phyloP scores from a whole-genome alignment of 2,113 vertebrate species.

The Jacana jacana region DNA sequence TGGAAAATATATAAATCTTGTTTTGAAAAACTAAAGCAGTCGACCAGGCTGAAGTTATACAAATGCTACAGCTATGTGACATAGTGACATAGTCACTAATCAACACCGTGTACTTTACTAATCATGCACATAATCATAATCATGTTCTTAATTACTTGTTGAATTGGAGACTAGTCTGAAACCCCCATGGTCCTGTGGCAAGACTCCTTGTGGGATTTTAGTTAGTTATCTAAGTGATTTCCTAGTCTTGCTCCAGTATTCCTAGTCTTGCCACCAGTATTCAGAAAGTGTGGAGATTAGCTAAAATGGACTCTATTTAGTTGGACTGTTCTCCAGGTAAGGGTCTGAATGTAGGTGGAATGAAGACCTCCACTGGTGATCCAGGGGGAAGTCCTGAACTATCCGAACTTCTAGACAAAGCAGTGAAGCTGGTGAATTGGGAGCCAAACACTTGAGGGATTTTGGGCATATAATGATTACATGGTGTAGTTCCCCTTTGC shows the following conservation, averaged over 20 bases:
- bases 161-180: background rate
- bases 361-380: background rate
- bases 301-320: background rate
- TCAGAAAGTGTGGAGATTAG: background rate
- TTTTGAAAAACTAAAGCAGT: background rate
- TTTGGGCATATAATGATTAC: background rate
- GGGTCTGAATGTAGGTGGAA: background rate
- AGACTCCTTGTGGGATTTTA: background rate
- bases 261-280: background rate
- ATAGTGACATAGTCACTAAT: background rate
- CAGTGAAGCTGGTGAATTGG: background rate
- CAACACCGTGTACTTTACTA: background rate
- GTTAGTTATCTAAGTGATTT: background rate
- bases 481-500: background rate
- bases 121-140: background rate
- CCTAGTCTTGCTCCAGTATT: background rate
- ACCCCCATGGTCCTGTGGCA: fast-evolving
- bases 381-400: background rate
- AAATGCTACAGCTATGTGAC: background rate
- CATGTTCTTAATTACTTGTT: background rate
- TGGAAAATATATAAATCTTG: background rate
- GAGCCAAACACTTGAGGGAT: background rate
- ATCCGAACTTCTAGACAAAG: background rate
- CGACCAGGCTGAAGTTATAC: background rate
- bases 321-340: background rate